A percentile compares a stretch with the other conserved stretches of the same genome.
These are phyloP conservation scores for Hipparchia semele DNA, from an alignment of 2,888 invertebrate genomes.

Conservation along the genomic window DNA sequence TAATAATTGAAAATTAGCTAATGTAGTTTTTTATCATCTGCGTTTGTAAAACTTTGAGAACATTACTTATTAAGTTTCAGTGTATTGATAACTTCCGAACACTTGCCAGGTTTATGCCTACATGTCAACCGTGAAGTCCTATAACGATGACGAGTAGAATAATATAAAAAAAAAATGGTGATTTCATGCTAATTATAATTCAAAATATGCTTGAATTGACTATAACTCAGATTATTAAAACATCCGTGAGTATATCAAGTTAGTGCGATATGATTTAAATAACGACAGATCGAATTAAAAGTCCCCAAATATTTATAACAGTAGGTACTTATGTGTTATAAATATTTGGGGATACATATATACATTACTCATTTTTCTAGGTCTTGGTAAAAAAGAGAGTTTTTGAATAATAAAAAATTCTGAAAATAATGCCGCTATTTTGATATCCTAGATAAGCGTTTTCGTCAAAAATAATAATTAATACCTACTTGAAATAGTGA, in stretches of 20 bases:
- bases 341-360: too few relatives aligned
- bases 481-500: slow-evolving; percentile 6
- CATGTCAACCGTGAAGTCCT: background rate
- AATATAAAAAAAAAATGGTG: background rate
- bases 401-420: too few relatives aligned
- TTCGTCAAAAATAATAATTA: too few relatives aligned
- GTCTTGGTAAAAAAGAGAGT: too few relatives aligned
- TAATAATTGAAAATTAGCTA: too few relatives aligned
- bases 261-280: background rate
- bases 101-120: background rate
- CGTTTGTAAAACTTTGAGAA: background rate
- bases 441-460: background rate
- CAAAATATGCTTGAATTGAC: background rate
- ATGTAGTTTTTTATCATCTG: too few relatives aligned
- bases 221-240: background rate
- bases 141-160: slow-evolving; percentile 6
- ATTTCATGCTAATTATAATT: slow-evolving; percentile 1
- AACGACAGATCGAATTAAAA: too few relatives aligned
- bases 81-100: background rate
- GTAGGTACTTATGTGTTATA: too few relatives aligned
- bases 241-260: background rate
- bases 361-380: too few relatives aligned
- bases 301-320: too few relatives aligned
- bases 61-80: background rate
- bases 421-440: background rate